phyloP scores from a whole-genome alignment of 2,888 invertebrate species.

The Cheilosia urbana region DNA sequence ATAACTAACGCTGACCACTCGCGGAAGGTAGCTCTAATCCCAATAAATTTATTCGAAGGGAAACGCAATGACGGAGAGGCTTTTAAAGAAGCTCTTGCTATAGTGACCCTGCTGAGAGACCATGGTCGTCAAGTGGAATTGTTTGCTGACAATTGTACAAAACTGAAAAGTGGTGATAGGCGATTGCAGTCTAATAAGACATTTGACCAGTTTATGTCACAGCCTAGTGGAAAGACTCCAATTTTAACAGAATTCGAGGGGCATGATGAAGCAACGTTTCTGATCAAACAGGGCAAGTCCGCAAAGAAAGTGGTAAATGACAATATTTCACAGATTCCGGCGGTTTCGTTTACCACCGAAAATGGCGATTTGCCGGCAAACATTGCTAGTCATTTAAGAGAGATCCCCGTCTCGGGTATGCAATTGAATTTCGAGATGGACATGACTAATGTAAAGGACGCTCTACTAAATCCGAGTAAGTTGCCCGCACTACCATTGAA shows the following conservation, averaged over 20 bases:
- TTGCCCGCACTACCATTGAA: not conserved
- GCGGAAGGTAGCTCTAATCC: conserved; percentile 79
- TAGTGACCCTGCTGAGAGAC: conserved; percentile 77
- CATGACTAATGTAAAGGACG: conserved; percentile 79
- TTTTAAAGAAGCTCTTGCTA: conserved; percentile 77
- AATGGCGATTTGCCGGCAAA: not conserved
- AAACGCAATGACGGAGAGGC: conserved; percentile 64
- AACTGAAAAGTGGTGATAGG: conserved; percentile 30
- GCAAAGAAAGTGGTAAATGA: not conserved
- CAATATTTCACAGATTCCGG: not conserved
- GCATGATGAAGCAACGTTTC: conserved; percentile 33
- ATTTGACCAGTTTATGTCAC: not conserved
- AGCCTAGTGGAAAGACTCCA: not conserved
- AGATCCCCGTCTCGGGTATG: conserved; percentile 79
- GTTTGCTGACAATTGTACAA: conserved; percentile 77
- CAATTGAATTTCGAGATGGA: conserved; percentile 80
- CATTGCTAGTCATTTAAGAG: conserved; percentile 63
- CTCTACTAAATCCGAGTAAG: conserved; percentile 64
- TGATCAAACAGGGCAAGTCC: conserved; percentile 8
- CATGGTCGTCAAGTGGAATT: conserved; percentile 78
- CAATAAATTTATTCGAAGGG: conserved; percentile 77
- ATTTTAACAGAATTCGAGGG: conserved; percentile 44
- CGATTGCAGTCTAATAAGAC: not conserved
- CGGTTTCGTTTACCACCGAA: not conserved
- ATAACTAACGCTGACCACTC: conserved; percentile 70